Conservation (phyloP, 1,140 invertebrate species). For the Megalopta genalis region DNA sequence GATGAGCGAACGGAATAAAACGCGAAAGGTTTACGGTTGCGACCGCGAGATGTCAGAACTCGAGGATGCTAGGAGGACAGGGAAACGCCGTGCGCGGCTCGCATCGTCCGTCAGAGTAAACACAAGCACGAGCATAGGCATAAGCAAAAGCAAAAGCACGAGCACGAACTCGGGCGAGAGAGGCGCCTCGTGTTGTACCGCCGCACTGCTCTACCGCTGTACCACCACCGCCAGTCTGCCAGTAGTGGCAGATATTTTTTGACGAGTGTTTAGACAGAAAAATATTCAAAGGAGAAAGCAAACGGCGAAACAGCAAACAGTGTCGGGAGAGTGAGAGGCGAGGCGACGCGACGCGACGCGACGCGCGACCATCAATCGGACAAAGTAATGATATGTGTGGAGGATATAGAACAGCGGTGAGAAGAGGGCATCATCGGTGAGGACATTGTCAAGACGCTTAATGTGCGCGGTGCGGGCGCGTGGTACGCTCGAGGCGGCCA, state of each 20-base stretch:
- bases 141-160: no score
- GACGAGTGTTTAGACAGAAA: neutral
- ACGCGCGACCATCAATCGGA: neutral
- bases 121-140: constrained; percentile 24
- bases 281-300: neutral
- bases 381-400: constrained; percentile 18
- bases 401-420: constrained; percentile 16
- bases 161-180: constrained; percentile 9
- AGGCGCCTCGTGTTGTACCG: constrained; percentile 37
- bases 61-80: neutral
- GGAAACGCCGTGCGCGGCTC: constrained; percentile 46
- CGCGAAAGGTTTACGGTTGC: neutral
- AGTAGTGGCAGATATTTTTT: constrained; percentile 14
- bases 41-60: constrained; percentile 23
- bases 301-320: neutral
- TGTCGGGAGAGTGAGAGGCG: neutral
- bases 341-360: neutral
- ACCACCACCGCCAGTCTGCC: neutral
- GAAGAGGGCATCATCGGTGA: constrained; percentile 12
- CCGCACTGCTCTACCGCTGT: neutral
- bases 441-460: constrained; percentile 55
- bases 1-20: neutral
- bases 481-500: constrained; percentile 66
- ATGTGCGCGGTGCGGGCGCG: constrained; percentile 64
- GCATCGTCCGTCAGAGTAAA: constrained; percentile 54